Conservation (phyloP, 2,113 vertebrate species). For the Sigmodon hispidus region DNA sequence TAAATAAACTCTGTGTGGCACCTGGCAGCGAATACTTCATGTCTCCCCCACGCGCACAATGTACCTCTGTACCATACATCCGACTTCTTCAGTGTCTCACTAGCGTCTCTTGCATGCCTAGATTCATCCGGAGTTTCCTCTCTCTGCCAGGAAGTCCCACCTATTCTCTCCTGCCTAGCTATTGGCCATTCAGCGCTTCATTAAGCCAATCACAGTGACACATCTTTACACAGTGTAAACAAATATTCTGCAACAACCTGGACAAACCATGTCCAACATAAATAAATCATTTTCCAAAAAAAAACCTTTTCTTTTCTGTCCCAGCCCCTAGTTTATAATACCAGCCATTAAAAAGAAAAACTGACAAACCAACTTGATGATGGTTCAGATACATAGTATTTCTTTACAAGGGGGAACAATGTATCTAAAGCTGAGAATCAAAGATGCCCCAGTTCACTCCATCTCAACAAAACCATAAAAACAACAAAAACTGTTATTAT, state of each 20-base stretch:
- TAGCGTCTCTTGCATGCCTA: background rate
- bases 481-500: background rate
- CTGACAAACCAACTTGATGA: background rate
- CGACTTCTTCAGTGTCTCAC: background rate
- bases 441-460: background rate
- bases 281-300: background rate
- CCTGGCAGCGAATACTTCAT: too few relatives aligned
- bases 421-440: background rate
- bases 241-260: background rate
- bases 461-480: conserved; percentile 14
- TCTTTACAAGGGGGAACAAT: background rate
- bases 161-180: background rate
- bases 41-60: too few relatives aligned
- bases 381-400: background rate
- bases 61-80: background rate
- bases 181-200: background rate
- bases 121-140: background rate
- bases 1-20: too few relatives aligned
- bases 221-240: background rate
- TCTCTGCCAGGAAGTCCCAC: background rate
- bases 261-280: background rate
- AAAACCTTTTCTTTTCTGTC: background rate
- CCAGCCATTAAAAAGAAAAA: background rate
- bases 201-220: background rate
- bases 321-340: background rate